These are phyloP conservation scores for Cyclina sinensis DNA, from an alignment of 1,140 invertebrate species.

Conservation along the genomic window DNA sequence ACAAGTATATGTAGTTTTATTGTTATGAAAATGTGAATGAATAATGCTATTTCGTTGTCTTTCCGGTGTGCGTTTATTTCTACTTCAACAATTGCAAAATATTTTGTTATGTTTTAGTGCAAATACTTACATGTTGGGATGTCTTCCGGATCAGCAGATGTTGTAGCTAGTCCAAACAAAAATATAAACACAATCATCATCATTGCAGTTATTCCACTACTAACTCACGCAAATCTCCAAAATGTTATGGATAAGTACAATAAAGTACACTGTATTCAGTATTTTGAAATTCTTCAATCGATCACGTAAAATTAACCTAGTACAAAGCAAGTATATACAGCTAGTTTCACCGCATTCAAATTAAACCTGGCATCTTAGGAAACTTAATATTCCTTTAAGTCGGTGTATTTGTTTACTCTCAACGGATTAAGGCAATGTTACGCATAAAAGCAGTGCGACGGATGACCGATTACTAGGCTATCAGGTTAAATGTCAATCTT, in stretches of 20 bases:
- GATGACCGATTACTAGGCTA: too few relatives aligned
- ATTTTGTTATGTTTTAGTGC: too few relatives aligned
- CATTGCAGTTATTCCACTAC: background rate
- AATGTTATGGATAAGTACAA: background rate
- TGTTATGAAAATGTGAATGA: background rate
- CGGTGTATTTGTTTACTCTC: background rate
- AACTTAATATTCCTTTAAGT: background rate
- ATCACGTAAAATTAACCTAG: background rate
- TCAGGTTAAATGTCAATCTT: too few relatives aligned
- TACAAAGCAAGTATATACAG: background rate
- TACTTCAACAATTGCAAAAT: too few relatives aligned
- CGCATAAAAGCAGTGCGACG: too few relatives aligned
- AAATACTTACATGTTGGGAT: conserved; percentile 7
- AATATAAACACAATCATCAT: background rate
- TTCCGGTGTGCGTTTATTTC: background rate
- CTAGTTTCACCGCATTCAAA: background rate
- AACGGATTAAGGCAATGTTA: background rate
- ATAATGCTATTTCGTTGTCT: background rate
- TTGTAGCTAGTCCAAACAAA: background rate
- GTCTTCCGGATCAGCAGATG: background rate
- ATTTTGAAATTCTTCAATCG: background rate
- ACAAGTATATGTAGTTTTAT: background rate
- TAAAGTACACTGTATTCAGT: background rate
- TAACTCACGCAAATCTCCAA: background rate
- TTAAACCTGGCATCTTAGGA: background rate